phyloP scores from a whole-genome alignment of 2,888 invertebrate genomes.

The Dasypogon diadema region DNA sequence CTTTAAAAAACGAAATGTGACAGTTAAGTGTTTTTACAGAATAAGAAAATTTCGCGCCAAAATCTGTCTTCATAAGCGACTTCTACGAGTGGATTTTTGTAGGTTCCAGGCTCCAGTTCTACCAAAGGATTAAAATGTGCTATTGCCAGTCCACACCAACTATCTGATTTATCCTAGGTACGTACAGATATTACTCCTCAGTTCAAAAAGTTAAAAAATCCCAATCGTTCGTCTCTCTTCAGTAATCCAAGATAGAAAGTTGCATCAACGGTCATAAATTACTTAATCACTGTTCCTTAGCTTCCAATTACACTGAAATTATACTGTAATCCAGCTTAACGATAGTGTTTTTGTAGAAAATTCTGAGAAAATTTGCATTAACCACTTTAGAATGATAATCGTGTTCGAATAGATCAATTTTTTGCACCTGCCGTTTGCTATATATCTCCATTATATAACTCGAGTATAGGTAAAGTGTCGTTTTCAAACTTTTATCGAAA shows the following conservation, averaged over 20 bases:
- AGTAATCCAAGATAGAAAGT: conserved; percentile 28
- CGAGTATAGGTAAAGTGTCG: background rate
- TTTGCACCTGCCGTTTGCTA: conserved; percentile 13
- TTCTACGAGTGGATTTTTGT: no score
- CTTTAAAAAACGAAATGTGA: no score
- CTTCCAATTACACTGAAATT: conserved; percentile 18
- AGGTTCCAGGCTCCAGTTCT: no score
- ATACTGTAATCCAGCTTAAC: conserved; percentile 31
- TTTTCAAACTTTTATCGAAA: background rate
- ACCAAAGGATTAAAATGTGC: no score
- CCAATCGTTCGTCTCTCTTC: background rate
- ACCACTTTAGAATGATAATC: conserved; percentile 26
- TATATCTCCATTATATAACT: conserved; percentile 43
- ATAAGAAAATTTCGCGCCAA: no score
- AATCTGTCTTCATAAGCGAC: no score
- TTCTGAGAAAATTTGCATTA: conserved; percentile 28
- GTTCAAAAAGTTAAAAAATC: background rate
- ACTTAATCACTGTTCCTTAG: background rate
- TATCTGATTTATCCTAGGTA: no score
- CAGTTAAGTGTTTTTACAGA: no score
- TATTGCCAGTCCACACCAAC: no score
- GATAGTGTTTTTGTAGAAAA: conserved; percentile 32
- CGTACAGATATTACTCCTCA: no score
- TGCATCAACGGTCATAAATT: conserved; percentile 19
- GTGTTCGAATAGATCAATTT: conserved; percentile 5